A percentile compares a stretch with the other conserved stretches of the same genome.
Conservation (phyloP, 2,797 vertebrate genomes). For the Loriculus beryllinus region DNA sequence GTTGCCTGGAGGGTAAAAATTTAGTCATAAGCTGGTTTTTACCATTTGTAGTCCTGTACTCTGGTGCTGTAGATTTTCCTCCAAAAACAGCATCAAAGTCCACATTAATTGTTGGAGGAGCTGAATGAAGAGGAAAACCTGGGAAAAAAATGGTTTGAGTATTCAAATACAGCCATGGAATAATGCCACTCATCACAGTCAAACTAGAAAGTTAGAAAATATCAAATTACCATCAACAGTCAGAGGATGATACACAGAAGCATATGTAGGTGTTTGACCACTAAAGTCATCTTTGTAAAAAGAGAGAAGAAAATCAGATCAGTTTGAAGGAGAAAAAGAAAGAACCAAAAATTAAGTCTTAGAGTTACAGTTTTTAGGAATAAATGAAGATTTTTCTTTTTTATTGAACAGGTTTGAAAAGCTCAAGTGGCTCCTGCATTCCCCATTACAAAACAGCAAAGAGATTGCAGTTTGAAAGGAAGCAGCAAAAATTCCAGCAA, state of each 20-base stretch:
- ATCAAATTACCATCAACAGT: conserved; percentile 35
- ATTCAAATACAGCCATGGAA: neutral
- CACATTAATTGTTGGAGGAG: conserved; percentile 83
- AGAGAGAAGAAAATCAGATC: conserved; percentile 38
- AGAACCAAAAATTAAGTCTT: neutral
- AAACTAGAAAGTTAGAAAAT: neutral
- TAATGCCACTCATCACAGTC: neutral
- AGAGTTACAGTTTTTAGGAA: too few species aligned
- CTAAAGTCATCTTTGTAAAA: conserved; percentile 36
- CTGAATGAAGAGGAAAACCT: conserved; percentile 75
- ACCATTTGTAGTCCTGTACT: conserved; percentile 82
- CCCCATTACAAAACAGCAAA: neutral
- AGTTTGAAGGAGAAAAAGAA: conserved; percentile 23
- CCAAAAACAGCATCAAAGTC: conserved; percentile 95
- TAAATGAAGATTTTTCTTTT: neutral
- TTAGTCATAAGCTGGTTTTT: conserved; percentile 64
- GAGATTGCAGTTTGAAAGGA: neutral
- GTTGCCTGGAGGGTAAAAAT: neutral
- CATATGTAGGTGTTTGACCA: conserved; percentile 12
- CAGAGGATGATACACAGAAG: conserved; percentile 50
- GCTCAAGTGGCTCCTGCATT: neutral
- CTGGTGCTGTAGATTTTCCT: conserved; percentile 78
- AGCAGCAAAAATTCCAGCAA: neutral
- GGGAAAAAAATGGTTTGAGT: neutral
- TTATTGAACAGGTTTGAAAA: neutral